Percentiles rank a stretch among this genome's conserved stretches.
Evolutionary conservation across 2,797 vertebrate genomes (phyloP).

Genomic region (Holocentrus rufus): DNA sequence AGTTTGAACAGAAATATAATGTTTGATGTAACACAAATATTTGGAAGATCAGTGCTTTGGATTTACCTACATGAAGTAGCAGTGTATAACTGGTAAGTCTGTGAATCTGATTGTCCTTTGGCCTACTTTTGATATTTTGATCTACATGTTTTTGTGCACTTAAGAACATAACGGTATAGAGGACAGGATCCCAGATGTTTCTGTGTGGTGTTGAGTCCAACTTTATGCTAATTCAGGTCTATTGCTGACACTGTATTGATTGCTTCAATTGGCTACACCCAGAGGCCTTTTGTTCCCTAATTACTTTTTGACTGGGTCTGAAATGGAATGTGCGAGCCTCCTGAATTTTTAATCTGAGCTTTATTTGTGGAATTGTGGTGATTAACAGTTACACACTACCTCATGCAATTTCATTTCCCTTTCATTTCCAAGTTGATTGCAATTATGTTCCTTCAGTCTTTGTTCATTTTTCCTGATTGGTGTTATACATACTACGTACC

Average conservation of each 20-base stretch:
- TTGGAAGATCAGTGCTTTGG: background rate
- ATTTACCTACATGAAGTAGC: background rate
- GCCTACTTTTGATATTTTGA: background rate
- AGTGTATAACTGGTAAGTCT: background rate
- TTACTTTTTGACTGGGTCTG: conserved; percentile 25
- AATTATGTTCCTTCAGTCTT: background rate
- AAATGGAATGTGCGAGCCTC: conserved; percentile 12
- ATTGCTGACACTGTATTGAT: conserved; percentile 24
- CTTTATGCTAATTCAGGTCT: conserved; percentile 5
- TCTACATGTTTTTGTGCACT: background rate
- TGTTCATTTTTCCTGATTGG: background rate
- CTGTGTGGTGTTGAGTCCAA: background rate
- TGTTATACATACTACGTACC: background rate
- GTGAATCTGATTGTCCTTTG: no score
- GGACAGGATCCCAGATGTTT: background rate
- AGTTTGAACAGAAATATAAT: no score
- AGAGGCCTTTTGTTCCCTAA: conserved; percentile 12
- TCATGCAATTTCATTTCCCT: background rate
- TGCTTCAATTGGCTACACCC: background rate
- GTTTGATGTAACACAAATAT: background rate
- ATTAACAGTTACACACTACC: background rate
- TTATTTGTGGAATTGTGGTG: conserved; percentile 24
- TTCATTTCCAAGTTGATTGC: conserved; percentile 2
- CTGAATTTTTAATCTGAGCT: conserved; percentile 31
- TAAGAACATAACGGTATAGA: background rate